Evolutionary conservation across 2,888 invertebrate genomes (phyloP), one percentile per base, ranked within the genome.

Genomic region (Cristatella mucedo): DNA sequence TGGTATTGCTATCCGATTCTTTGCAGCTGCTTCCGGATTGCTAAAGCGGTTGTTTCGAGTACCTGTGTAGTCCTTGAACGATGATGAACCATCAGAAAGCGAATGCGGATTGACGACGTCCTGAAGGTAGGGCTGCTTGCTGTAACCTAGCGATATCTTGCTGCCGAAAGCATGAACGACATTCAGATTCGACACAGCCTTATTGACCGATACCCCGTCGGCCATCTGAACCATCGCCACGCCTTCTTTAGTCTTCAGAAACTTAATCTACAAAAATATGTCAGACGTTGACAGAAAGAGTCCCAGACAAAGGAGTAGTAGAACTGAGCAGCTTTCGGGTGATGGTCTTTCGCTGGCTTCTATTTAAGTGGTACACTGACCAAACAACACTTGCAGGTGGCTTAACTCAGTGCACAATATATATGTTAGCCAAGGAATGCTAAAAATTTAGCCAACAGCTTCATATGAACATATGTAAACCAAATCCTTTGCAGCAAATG

Each of bases 211-310:
- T 42, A 83, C 77, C 11, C 79, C 78, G 67, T 91, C 91, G 6
- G 93, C 91, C 87, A 97, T 87, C 70, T 97, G 93, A 39, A 95
- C 84, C 95, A 97, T 97, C 33, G 93, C 93, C 41, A 91, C 89
- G 48, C 95, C 95, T 59, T 91, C 89, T 71, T 95, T 97, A 46
- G 87, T 87, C 71, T 91, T 89, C 68, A 97, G 71, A 71, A 95
- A 97, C 71, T 95, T 95, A 62, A 95, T 73, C 81, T 79, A 67
- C n/a, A n/a, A n/a, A n/a, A n/a, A n/a, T n/a, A n/a, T n/a, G n/a
- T n/a, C n/a, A n/a, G n/a, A n/a, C n/a, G n/a, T n/a, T n/a, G n/a
- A n/a, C n/a, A n/a, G n/a, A n/a, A n/a, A n/a, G n/a, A n/a, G n/a
- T n/a, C n/a, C n/a, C n/a, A n/a, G n/a, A n/a, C n/a, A n/a, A n/a